Conservation (phyloP, 1,140 invertebrate species). For the Drosophila kepulauana region DNA sequence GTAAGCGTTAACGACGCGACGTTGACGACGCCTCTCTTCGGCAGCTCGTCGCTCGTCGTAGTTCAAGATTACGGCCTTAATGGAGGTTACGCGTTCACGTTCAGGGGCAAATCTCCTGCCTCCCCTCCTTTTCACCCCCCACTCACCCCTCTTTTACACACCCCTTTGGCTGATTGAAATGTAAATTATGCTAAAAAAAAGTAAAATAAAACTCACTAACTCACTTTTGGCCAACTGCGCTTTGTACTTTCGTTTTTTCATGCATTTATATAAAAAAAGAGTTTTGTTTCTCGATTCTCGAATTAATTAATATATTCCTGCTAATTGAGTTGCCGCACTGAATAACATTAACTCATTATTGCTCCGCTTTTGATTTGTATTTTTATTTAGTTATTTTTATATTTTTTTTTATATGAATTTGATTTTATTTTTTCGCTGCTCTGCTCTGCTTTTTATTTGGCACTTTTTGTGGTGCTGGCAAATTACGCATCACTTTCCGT, state of each 20-base stretch:
- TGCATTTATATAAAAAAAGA: neutral
- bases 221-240: conserved; percentile 25
- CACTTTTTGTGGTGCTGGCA: conserved; percentile 48
- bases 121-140: neutral
- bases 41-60: conserved; percentile 16
- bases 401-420: conserved; percentile 26
- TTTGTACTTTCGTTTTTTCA: conserved; percentile 71
- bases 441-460: conserved; percentile 1
- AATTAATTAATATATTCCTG: conserved; percentile 43
- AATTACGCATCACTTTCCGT: conserved; percentile 82
- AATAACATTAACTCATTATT: conserved; percentile 40
- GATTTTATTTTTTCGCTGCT: conserved; percentile 8
- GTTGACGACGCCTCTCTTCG: conserved; percentile 1
- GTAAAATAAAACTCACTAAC: neutral
- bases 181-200: neutral
- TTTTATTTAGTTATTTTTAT: conserved; percentile 1
- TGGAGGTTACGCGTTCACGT: conserved; percentile 83
- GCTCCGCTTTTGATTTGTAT: conserved; percentile 15
- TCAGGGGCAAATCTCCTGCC: conserved; percentile 61
- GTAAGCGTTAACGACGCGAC: conserved; percentile 9
- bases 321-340: conserved; percentile 46
- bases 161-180: conserved; percentile 10
- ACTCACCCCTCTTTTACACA: conserved; percentile 1
- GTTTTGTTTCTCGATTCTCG: conserved; percentile 10
- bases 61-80: conserved; percentile 81